Percentiles rank a stretch among this genome's conserved stretches.
Conservation (phyloP, 2,797 vertebrate species). For the Chaunax sp. region DNA sequence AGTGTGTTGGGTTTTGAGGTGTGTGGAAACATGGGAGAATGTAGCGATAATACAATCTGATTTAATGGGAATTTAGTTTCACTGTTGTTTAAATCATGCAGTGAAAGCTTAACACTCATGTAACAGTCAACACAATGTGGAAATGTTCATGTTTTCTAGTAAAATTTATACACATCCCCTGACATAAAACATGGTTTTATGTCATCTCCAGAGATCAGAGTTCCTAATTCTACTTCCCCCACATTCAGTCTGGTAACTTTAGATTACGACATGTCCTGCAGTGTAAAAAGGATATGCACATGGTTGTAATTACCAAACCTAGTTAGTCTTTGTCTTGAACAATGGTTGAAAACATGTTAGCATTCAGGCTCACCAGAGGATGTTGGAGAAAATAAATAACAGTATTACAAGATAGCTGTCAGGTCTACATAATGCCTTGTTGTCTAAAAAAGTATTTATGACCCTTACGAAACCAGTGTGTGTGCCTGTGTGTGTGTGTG, state of each 20-base stretch:
- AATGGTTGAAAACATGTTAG: constrained; percentile 24
- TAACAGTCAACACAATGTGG: constrained; percentile 27
- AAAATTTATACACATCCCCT: constrained; percentile 27
- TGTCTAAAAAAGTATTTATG: constrained; percentile 51
- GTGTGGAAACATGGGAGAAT: constrained; percentile 2
- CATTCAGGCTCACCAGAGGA: constrained; percentile 17
- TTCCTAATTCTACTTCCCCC: not conserved
- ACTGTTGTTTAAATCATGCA: constrained; percentile 17
- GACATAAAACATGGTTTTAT: constrained; percentile 43
- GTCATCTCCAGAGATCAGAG: constrained; percentile 31
- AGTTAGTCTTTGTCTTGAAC: constrained; percentile 47
- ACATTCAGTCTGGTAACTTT: constrained; percentile 36
- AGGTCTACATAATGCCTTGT: constrained; percentile 26
- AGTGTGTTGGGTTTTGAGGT: not conserved
- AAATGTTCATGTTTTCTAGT: constrained; percentile 23
- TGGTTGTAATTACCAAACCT: constrained; percentile 59
- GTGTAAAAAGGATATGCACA: constrained; percentile 44
- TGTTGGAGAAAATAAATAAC: constrained; percentile 24
- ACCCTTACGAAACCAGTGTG: constrained; percentile 17
- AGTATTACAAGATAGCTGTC: constrained; percentile 23
- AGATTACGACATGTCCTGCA: constrained; percentile 47
- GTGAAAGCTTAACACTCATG: constrained; percentile 13
- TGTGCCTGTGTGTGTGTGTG: constrained; percentile 12
- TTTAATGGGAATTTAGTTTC: constrained; percentile 34
- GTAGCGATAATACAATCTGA: constrained; percentile 15